A percentile compares a stretch with the other conserved stretches of the same genome.
Conservation (phyloP, 2,888 invertebrate species). For the Griposia aprilina region DNA sequence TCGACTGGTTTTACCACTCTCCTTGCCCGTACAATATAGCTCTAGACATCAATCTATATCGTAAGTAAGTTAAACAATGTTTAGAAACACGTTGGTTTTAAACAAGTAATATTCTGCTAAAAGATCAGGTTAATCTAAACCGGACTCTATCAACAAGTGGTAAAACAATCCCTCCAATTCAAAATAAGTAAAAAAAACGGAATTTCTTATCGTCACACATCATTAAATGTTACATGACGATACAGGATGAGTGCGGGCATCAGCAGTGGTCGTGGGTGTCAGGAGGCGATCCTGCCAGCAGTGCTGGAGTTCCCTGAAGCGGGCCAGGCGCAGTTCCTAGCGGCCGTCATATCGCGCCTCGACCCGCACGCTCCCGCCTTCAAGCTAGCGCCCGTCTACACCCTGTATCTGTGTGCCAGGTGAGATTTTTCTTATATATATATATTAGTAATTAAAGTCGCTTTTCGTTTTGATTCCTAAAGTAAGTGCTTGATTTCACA, state of each 20-base stretch:
- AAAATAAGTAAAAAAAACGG: conserved; percentile 2
- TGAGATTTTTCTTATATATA: conserved; percentile 66
- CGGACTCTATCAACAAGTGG: conserved; percentile 21
- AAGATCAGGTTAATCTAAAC: not conserved
- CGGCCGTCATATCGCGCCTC: conserved; percentile 96
- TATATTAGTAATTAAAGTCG: not conserved
- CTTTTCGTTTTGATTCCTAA: not conserved
- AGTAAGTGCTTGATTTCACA: not conserved
- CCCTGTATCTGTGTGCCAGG: conserved; percentile 98
- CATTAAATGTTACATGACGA: not conserved
- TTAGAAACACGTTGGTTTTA: not conserved
- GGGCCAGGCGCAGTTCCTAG: conserved; percentile 97
- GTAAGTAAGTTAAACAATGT: not conserved
- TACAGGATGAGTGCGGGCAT: conserved; percentile 76
- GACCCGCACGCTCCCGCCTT: conserved; percentile 97
- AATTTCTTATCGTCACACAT: not conserved
- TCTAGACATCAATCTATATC: not conserved
- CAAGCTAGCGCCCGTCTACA: conserved; percentile 99
- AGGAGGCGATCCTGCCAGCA: conserved; percentile 97
- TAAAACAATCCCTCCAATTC: conserved; percentile 28
- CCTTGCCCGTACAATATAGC: not conserved
- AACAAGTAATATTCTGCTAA: not conserved
- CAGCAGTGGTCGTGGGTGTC: conserved; percentile 90
- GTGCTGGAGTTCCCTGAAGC: conserved; percentile 98
- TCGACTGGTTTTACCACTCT: conserved; percentile 43